Conservation (phyloP, 1,140 invertebrate genomes). For the Monochamus saltuarius region DNA sequence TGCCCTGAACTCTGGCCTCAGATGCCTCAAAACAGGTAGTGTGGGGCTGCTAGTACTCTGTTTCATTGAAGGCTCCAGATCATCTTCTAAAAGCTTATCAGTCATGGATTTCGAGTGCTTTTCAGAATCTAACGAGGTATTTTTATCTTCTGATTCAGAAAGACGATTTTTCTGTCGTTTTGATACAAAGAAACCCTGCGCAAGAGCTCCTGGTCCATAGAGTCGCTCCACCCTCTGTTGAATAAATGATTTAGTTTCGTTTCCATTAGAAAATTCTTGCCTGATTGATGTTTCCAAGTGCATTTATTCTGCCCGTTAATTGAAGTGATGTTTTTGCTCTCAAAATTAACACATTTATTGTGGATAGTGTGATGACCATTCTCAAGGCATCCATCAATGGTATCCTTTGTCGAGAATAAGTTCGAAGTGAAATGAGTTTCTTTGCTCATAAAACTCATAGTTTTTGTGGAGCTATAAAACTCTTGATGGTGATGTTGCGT, state of each 20-base stretch:
- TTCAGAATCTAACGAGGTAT: slow-evolving; percentile 1
- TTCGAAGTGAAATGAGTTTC: slow-evolving; percentile 26
- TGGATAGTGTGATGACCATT: slow-evolving; percentile 28
- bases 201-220: slow-evolving; percentile 81
- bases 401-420: slow-evolving; percentile 34
- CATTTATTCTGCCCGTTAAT: slow-evolving; percentile 18
- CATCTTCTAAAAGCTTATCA: slow-evolving; percentile 38
- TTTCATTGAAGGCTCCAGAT: slow-evolving; percentile 36
- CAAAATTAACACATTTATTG: slow-evolving; percentile 32
- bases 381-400: slow-evolving; percentile 40
- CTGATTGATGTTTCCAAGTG: slow-evolving; percentile 23
- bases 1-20: slow-evolving; percentile 82
- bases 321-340: slow-evolving; percentile 29
- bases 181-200: slow-evolving; percentile 77
- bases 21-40: slow-evolving; percentile 75
- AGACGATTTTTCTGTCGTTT: slow-evolving; percentile 52
- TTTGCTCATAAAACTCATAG: slow-evolving; percentile 33
- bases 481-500: slow-evolving; percentile 29
- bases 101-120: slow-evolving; percentile 43
- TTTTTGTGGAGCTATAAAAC: slow-evolving; percentile 32
- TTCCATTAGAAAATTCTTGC: slow-evolving; percentile 44
- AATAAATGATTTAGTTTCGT: slow-evolving; percentile 76
- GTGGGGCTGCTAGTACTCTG: slow-evolving; percentile 51
- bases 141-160: slow-evolving; percentile 37
- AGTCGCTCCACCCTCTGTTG: slow-evolving; percentile 83